phyloP scores from a whole-genome alignment of 2,113 vertebrate species.

The Phaethornis superciliosus region DNA sequence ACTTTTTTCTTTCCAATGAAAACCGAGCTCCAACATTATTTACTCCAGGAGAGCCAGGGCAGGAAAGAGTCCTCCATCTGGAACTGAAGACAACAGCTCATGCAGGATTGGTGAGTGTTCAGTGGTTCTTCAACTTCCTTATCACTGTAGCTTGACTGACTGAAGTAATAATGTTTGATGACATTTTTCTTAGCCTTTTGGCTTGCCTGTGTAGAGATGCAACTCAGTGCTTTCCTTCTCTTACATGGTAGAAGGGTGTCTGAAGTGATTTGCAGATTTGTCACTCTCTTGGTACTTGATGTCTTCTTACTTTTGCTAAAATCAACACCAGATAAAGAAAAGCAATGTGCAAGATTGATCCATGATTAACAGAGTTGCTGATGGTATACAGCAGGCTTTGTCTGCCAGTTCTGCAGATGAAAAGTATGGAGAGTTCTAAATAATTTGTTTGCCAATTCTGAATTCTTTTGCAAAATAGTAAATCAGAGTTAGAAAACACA shows the following conservation, averaged over 20 bases:
- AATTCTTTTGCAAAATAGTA: not conserved
- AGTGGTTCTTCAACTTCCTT: not conserved
- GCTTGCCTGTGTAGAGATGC: not conserved
- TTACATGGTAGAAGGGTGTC: not conserved
- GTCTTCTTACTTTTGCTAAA: not conserved
- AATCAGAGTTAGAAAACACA: not conserved
- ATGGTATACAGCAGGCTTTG: not conserved
- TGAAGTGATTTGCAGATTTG: not conserved
- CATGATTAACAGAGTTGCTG: not conserved
- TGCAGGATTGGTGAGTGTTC: conserved; percentile 85
- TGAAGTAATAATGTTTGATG: not conserved
- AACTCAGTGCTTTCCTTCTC: not conserved
- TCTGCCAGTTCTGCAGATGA: not conserved
- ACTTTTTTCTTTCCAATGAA: conserved; percentile 93
- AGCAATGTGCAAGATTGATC: not conserved
- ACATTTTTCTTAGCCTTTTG: not conserved
- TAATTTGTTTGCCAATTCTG: not conserved
- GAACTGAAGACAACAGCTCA: conserved; percentile 95
- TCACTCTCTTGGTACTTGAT: not conserved
- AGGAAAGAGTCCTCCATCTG: conserved; percentile 85
- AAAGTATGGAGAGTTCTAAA: not conserved
- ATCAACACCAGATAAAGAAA: not conserved
- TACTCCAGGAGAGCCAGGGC: conserved; percentile 83
- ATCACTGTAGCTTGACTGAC: not conserved
- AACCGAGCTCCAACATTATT: conserved; percentile 83